Evolutionary conservation across 1,140 invertebrate species (phyloP).

Genomic region (Hypsibius dujardini): DNA sequence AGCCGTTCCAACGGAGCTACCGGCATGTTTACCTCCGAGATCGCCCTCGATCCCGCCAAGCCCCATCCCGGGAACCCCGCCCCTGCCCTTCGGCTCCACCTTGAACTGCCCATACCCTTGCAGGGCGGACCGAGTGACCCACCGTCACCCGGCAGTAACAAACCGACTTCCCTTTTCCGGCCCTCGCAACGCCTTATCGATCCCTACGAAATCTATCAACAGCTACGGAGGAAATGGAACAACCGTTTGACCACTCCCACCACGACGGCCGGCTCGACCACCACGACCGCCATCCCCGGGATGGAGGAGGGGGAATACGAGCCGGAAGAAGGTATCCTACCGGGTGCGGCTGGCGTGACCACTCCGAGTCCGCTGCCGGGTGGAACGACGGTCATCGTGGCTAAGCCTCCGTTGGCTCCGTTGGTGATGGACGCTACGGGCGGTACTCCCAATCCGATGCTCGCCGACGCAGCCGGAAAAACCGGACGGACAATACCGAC

Average conservation of each 20-base stretch:
- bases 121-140: not conserved
- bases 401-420: not conserved
- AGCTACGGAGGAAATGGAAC: too few relatives aligned
- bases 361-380: not conserved
- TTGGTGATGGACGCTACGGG: not conserved
- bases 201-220: too few relatives aligned
- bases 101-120: not conserved
- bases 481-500: not conserved
- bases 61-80: not conserved
- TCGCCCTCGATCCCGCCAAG: not conserved
- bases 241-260: not conserved
- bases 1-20: too few relatives aligned
- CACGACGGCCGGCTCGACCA: not conserved
- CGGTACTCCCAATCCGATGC: not conserved
- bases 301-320: constrained; percentile 7
- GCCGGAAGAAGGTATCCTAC: constrained; percentile 11
- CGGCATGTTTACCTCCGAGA: too few relatives aligned
- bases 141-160: too few relatives aligned
- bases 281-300: not conserved
- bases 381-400: not conserved
- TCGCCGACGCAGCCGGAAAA: not conserved
- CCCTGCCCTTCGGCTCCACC: not conserved
- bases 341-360: not conserved
- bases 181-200: too few relatives aligned
- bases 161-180: too few relatives aligned